Base-by-base conservation (phyloP, 2,113 vertebrate genomes). In the Chionis minor region DNA sequence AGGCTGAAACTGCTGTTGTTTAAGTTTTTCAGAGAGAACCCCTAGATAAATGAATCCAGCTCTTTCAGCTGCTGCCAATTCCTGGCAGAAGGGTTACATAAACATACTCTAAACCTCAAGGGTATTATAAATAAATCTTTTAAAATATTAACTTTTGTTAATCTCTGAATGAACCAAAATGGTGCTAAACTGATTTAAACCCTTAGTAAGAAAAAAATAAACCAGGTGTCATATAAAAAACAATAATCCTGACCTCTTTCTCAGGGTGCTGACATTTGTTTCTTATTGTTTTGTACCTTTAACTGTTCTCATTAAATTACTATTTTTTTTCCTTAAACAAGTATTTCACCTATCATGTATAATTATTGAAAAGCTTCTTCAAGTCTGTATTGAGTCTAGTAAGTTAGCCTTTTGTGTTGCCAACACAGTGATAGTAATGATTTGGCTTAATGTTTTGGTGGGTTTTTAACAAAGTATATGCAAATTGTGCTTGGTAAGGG, bases 101-200 rank as follows among this genome's bases (percentile, higher is more conserved):
- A 96, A 96, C 90, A 96, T 93, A 92, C 90, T 84, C 75, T 90
- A 96, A 96, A 88, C 85, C 94, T 90, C 86, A 78, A 93, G 88
- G 42, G 96, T 94, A 88, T 96, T 96, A 94, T 97, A 97, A 96
- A 95, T 94, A 96, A 96, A 94, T 96, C 94, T 88, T 95, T 83
- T 83, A 96, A 96, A 96, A 95, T 89, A 88, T 42, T 92, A 92
- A 96, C 78, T 87, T 94, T 56, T 62, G 55, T 82, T 86, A 84
- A 88, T 96, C 88, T 93, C 72, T 45, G 49, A 66, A 75, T 91
- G 80, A 94, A 92, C 74, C 47, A 77, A 91, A 93, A 81, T 49
- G 38, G 81, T 93, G 79, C 61, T 96, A 69, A 95, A 88, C 81
- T 92, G 87, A 90, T 94, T 94, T 86, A 88, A 97, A 75, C 56